These are phyloP conservation scores for Hydrophis major DNA, from an alignment of 2,797 vertebrate species.

Conservation along the genomic window DNA sequence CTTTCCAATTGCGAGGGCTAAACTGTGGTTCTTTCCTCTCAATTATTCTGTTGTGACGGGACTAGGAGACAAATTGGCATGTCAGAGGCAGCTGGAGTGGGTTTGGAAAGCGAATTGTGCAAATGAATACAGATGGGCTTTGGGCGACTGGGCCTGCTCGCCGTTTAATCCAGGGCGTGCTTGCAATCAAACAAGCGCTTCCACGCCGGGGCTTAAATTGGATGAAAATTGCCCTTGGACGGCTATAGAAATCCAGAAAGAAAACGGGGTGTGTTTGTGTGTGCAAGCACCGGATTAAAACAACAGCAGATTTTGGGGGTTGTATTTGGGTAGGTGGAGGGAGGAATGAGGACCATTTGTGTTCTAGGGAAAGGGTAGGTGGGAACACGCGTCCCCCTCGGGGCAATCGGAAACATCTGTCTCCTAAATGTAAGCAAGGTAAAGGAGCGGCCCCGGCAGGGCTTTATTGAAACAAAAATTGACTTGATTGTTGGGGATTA, in stretches of 20 bases:
- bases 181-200: slow-evolving; percentile 12
- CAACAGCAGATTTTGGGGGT: not conserved
- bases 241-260: slow-evolving; percentile 8
- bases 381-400: not conserved
- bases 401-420: not conserved
- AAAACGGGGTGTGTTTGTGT: not conserved
- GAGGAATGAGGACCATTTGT: not conserved
- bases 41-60: not conserved
- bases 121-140: slow-evolving; percentile 49
- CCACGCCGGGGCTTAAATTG: slow-evolving; percentile 23
- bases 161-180: slow-evolving; percentile 35
- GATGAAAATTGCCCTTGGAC: slow-evolving; percentile 52
- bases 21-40: slow-evolving; percentile 1
- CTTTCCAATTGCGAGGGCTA: not conserved
- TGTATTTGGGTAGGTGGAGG: too few species aligned
- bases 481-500: slow-evolving; percentile 21
- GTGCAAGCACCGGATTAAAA: not conserved
- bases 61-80: slow-evolving; percentile 19
- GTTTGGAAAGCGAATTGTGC: slow-evolving; percentile 19
- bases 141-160: slow-evolving; percentile 13
- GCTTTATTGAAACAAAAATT: slow-evolving; percentile 25
- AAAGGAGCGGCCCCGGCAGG: slow-evolving; percentile 7
- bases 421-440: slow-evolving; percentile 7
- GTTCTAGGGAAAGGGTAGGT: not conserved
- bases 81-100: slow-evolving; percentile 21